These are phyloP conservation scores for Sebastes reedi DNA, from an alignment of 2,797 vertebrate genomes.

Conservation along the genomic window DNA sequence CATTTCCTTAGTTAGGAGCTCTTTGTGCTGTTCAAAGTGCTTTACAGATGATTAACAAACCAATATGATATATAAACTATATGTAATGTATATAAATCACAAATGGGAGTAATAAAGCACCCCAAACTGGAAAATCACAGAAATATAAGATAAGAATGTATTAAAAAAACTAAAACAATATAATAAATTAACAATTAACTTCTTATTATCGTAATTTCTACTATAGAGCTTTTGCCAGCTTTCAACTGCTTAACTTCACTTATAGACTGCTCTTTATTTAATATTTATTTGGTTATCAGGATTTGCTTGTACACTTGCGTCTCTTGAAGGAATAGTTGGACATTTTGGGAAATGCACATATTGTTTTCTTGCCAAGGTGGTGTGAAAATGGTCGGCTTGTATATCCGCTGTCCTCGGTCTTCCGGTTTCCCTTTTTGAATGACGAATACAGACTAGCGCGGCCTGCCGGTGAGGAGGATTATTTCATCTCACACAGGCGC, in stretches of 20 bases:
- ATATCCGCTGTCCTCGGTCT: no score
- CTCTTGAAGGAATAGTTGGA: background rate
- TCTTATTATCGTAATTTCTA: background rate
- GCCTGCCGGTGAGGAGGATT: background rate
- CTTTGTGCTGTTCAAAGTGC: background rate
- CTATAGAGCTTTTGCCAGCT: background rate
- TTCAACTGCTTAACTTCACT: background rate
- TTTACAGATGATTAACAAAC: background rate
- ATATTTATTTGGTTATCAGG: no score
- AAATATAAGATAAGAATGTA: background rate
- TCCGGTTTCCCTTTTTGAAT: no score
- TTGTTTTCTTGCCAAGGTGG: background rate
- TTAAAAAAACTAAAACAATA: background rate
- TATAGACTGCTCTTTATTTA: no score
- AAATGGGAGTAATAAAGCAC: background rate
- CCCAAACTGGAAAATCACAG: background rate
- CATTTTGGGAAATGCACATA: background rate
- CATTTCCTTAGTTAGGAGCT: background rate
- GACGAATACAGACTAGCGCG: background rate
- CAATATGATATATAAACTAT: background rate
- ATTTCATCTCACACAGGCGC: background rate
- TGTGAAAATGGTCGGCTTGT: no score
- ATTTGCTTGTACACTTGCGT: background rate
- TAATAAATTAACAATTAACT: background rate
- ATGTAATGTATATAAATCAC: background rate